phyloP scores from a whole-genome alignment of 2,797 vertebrate genomes.

The Schizopygopsis pylzovi region DNA sequence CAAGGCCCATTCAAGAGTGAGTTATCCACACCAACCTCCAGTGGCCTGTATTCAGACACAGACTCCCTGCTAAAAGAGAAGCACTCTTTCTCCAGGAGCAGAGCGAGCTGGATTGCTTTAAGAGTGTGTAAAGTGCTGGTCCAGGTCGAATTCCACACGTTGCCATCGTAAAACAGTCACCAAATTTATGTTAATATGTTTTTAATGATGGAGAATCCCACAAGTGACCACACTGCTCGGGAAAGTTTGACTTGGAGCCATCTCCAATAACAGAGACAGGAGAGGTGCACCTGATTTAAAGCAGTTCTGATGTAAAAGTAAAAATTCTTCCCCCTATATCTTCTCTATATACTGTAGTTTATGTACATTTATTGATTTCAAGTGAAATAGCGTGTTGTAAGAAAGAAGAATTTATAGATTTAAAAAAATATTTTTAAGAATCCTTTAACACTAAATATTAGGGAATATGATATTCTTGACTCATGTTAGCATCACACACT shows the following conservation, averaged over 20 bases:
- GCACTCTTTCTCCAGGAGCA: slow-evolving; percentile 29
- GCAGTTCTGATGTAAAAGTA: background rate
- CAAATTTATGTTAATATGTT: slow-evolving; percentile 64
- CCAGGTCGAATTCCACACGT: slow-evolving; percentile 62
- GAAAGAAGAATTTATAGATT: background rate
- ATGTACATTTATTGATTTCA: background rate
- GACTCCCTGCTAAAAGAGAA: slow-evolving; percentile 47
- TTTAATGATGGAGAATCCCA: slow-evolving; percentile 62
- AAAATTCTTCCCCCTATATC: background rate
- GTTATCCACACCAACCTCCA: slow-evolving; percentile 68
- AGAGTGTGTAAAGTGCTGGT: slow-evolving; percentile 52
- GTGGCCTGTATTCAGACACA: slow-evolving; percentile 67
- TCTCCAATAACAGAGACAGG: slow-evolving; percentile 28
- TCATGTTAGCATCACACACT: background rate
- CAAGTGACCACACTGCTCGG: slow-evolving; percentile 62
- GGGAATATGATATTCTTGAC: background rate
- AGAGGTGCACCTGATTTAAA: slow-evolving; percentile 16
- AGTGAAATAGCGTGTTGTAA: background rate
- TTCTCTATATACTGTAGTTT: background rate
- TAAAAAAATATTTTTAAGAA: background rate
- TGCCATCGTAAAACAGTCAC: slow-evolving; percentile 62
- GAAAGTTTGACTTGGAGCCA: slow-evolving; percentile 54
- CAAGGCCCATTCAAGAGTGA: slow-evolving; percentile 70
- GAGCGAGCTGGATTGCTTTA: slow-evolving; percentile 58
- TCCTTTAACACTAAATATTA: background rate